Evolutionary conservation across 1,140 invertebrate species (phyloP), one percentile per base, ranked within the genome.

Genomic region (Leptinotarsa defecta): DNA sequence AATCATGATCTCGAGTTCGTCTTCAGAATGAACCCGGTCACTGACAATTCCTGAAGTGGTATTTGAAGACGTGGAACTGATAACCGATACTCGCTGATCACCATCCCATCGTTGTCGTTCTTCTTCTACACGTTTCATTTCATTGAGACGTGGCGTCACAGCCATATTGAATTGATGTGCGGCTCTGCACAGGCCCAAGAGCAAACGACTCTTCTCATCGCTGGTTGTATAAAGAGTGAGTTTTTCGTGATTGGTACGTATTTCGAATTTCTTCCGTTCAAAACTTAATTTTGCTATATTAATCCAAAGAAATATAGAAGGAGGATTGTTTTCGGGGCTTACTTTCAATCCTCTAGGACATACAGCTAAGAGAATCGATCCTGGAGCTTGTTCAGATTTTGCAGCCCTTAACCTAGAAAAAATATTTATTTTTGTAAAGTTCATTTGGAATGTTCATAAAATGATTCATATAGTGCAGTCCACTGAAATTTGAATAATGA

Each of bases 221-320:
- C 92, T 95, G 20, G 91, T 92, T 17, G 95, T 95, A 85, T 96
- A 98, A 72, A 97, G 91, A 1, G 94, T 94, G 76, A 97, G 91
- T 84, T 96, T 96, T 77, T 93, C 92, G 81, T 95, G 94, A 43
- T 93, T 91, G 3, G 94, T 94, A 64, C 95, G 90, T 79, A 98
- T 96, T 88, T 98, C 96, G 87, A 98, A 98, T 86, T 98, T 98
- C 87, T 97, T 97, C 83, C 96, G 92, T 91, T 98, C 96, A 86
- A 97, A 98, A 84, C 94, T 95, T 11, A 98, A 88, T 87, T 97
- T 97, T 67, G 93, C 95, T 74, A 98, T 98, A 81, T 94, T 94
- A 82, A 94, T 94, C 96, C 96, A 98, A 48, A 95, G 90, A 84
- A 97, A 97, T 73, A 91, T 92, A 49, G 91, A 90, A 3, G 90